Evolutionary conservation across 2,888 invertebrate genomes (phyloP), one percentile per base, ranked within the genome.

Genomic region (Drosophila trichaetosa): DNA sequence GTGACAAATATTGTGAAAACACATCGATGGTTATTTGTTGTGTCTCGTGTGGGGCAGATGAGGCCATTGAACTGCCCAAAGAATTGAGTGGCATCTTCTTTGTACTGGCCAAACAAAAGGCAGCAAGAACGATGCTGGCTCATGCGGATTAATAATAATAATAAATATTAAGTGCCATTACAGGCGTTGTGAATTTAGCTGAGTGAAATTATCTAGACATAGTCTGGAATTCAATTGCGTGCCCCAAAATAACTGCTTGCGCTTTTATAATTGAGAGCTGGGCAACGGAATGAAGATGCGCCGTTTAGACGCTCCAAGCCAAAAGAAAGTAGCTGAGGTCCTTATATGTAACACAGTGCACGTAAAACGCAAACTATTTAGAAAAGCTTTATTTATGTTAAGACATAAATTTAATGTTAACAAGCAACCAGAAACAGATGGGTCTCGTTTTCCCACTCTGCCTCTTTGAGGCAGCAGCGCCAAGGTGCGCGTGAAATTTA

Each of bases 311-410:
- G 51, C 77, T 73, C 75, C 81, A 83, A 80, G 80, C 79, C 66
- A 5, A 24, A 16, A 46, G 16, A 24, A 46, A 46, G 16, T 16
- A 16, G 46, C 34, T 10, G 10, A n/a, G 29, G 36, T 5, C 18
- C 48, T 69, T 75, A 59, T 66, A 51, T 70, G 70, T 21, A 34
- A 69, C 42, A 27, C 58, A 52, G 56, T 58, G 72, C 75, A 79
- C 79, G 80, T 79, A 78, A 65, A 75, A 54, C 57, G 75, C 72
- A 71, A 87, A 87, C 84, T 86, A 87, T 87, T 89, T 85, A 82
- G 88, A 79, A 89, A 87, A 89, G 83, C 89, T 89, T 90, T 90
- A 89, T 90, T 89, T 89, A 90, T 90, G 88, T 76, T 82, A 58
- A 76, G 83, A 87, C 83, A 90, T 89, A 90, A 89, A 89, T 89